Evolutionary conservation across 2,113 vertebrate genomes (phyloP).

Genomic region (Cyanoderma ruficeps): DNA sequence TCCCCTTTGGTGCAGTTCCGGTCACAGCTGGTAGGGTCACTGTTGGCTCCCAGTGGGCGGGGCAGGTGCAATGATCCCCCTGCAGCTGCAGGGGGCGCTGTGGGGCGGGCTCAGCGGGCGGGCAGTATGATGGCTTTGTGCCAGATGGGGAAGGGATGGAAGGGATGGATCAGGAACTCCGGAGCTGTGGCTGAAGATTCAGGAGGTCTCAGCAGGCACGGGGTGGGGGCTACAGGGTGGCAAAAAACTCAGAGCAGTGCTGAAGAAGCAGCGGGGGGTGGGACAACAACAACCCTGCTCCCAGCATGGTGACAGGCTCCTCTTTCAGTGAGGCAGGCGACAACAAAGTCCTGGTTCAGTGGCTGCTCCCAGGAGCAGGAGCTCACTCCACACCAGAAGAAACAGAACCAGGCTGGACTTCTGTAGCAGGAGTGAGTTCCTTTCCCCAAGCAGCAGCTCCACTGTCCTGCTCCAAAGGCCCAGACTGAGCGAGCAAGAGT

Average conservation of each 20-base stretch:
- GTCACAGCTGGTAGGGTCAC: not conserved
- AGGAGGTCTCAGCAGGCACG: not conserved
- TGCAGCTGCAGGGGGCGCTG: not conserved
- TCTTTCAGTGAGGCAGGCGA: not conserved
- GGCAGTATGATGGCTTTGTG: not conserved
- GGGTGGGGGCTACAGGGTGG: not conserved
- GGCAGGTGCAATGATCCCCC: not conserved
- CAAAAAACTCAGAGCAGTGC: not conserved
- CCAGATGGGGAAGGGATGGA: not conserved
- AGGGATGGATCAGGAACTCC: not conserved
- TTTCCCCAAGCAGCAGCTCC: not conserved
- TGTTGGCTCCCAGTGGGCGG: not conserved
- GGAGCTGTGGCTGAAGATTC: not conserved
- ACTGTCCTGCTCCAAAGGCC: not conserved
- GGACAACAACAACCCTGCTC: not conserved
- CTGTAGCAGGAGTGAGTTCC: not conserved
- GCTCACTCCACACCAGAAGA: not conserved
- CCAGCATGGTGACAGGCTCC: not conserved
- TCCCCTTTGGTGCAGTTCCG: not conserved
- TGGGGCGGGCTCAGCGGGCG: not conserved
- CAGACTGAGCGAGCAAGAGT: not conserved
- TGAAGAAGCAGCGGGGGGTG: not conserved
- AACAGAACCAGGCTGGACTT: not conserved
- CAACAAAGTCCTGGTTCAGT: not conserved
- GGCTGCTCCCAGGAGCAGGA: not conserved